Evolutionary conservation across 92 coral and sea anemone species (phyloP).

Genomic region (Umimayanthus chanpuru): DNA sequence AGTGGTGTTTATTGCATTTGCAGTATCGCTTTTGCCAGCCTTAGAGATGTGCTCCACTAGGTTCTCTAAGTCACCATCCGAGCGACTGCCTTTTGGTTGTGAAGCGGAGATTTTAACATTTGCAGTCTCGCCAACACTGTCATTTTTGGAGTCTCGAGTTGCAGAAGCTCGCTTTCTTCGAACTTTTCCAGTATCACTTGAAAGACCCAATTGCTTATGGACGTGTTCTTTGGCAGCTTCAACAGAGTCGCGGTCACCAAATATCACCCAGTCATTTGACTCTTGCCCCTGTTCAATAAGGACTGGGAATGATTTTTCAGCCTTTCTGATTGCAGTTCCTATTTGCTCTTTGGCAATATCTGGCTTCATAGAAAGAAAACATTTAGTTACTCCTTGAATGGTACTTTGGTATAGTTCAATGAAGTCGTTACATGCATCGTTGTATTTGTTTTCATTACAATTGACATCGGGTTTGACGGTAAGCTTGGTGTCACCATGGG

Average conservation of each 20-base stretch:
- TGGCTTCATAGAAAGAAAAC: constrained; percentile 4
- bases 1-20: not conserved
- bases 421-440: constrained; percentile 45
- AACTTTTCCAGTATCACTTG: not conserved
- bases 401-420: constrained; percentile 31
- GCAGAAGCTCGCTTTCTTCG: constrained; percentile 7
- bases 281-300: constrained; percentile 37
- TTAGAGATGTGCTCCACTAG: constrained; percentile 2
- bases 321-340: not conserved
- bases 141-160: not conserved
- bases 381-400: constrained; percentile 48
- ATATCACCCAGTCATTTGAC: constrained; percentile 33
- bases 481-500: constrained; percentile 32
- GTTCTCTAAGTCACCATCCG: not conserved
- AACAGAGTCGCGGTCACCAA: constrained; percentile 52
- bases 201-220: not conserved
- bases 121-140: not conserved
- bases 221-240: constrained; percentile 15
- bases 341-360: not conserved
- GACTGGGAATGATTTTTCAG: constrained; percentile 27
- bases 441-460: constrained; percentile 41
- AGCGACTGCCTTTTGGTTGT: not conserved
- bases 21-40: not conserved
- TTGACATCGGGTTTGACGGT: constrained; percentile 32
- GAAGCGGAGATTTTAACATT: not conserved